Percentiles rank a stretch among this genome's conserved stretches.
phyloP scores from a whole-genome alignment of 37 sponge, comb jelly and placozoan genomes.

The Halisarca cf. caerulea region DNA sequence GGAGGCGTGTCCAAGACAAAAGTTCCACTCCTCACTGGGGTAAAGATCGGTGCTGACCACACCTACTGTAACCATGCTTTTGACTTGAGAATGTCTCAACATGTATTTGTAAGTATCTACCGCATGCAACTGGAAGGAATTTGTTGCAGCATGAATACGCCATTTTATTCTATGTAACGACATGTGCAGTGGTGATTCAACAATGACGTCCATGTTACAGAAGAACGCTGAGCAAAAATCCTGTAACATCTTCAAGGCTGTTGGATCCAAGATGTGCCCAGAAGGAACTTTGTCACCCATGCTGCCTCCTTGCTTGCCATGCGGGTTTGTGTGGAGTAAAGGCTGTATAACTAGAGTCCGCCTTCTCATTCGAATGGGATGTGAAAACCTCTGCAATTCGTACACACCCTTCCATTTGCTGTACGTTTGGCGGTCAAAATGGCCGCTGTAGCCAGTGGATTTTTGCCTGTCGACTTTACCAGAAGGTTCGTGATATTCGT shows the following conservation, averaged over 20 bases:
- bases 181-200: constrained; percentile 44
- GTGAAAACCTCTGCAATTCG: constrained; percentile 39
- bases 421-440: constrained; percentile 58
- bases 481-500: neutral
- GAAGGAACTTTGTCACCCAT: constrained; percentile 6
- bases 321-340: constrained; percentile 17
- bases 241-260: constrained; percentile 25
- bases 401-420: constrained; percentile 48
- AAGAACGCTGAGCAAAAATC: constrained; percentile 64
- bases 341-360: constrained; percentile 67
- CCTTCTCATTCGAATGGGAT: constrained; percentile 40
- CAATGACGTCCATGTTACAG: constrained; percentile 49
- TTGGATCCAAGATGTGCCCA: neutral
- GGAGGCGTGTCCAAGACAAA: constrained; percentile 86
- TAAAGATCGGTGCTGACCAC: constrained; percentile 82
- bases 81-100: neutral
- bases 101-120: constrained; percentile 45
- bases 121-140: constrained; percentile 54
- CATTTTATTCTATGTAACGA: constrained; percentile 28
- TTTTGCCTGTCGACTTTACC: neutral
- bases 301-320: no score
- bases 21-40: constrained; percentile 87
- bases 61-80: constrained; percentile 54
- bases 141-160: constrained; percentile 52
- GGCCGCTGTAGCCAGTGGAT: no score